phyloP scores from a whole-genome alignment of 2,797 vertebrate genomes.

The Notolabrus celidotus region DNA sequence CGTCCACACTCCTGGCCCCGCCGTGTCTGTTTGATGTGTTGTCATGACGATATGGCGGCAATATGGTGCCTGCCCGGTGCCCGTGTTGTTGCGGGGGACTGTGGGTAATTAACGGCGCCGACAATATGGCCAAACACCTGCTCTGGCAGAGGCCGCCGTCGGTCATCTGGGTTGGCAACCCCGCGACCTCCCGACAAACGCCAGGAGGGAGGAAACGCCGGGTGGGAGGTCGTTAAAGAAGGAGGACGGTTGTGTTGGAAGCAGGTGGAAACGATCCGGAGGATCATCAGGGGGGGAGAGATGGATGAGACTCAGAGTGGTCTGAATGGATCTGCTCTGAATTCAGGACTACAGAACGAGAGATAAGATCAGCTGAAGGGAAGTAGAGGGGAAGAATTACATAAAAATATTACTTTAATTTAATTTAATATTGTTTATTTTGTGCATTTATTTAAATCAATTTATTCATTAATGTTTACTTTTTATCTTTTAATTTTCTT shows the following conservation, averaged over 20 bases:
- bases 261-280: conserved; percentile 52
- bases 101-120: conserved; percentile 64
- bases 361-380: no score
- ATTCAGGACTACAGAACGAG: no score
- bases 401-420: no score
- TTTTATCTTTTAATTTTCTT: no score
- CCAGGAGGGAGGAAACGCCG: conserved; percentile 44
- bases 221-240: conserved; percentile 34
- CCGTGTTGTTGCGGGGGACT: conserved; percentile 49
- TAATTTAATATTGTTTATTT: no score
- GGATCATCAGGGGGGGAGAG: no score
- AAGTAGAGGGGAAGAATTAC: no score
- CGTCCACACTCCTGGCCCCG: conserved; percentile 42
- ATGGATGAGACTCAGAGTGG: no score
- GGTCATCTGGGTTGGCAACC: conserved; percentile 62
- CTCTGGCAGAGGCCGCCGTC: conserved; percentile 48
- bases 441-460: no score
- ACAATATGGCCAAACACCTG: conserved; percentile 76
- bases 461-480: no score
- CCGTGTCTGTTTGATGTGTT: conserved; percentile 64
- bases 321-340: no score
- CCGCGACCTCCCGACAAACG: conserved; percentile 48
- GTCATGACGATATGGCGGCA: conserved; percentile 70
- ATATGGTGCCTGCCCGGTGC: conserved; percentile 52
- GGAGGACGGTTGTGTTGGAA: conserved; percentile 33